These are phyloP conservation scores for Oreonectes daqikongensis DNA, from an alignment of 2,797 vertebrate species.

Conservation along the genomic window DNA sequence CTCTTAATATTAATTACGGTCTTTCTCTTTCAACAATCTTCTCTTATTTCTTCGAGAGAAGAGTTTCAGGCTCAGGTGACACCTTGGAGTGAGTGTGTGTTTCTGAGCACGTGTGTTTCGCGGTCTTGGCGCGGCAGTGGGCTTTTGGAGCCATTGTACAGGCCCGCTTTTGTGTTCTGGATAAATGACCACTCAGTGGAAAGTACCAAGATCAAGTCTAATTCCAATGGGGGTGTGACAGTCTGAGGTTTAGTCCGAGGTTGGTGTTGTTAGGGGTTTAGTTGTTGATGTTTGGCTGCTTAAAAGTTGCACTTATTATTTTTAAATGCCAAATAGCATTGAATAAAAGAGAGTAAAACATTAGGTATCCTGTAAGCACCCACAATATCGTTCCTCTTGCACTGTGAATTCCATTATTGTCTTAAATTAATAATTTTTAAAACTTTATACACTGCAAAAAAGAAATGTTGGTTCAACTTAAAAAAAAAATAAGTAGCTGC, in stretches of 20 bases:
- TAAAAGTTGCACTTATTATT: neutral
- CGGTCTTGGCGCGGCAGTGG: constrained; percentile 28
- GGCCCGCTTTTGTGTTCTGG: constrained; percentile 30
- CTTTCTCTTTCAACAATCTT: constrained; percentile 51
- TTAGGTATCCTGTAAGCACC: no score
- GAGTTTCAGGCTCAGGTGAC: constrained; percentile 54
- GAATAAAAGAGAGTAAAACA: no score
- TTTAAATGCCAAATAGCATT: no score
- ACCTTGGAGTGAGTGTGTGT: constrained; percentile 42
- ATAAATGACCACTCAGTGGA: constrained; percentile 44
- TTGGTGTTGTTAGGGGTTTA: neutral
- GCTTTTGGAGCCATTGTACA: constrained; percentile 46
- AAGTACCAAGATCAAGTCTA: constrained; percentile 30
- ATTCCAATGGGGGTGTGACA: constrained; percentile 12
- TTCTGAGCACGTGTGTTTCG: constrained; percentile 17
- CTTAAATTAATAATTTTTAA: no score
- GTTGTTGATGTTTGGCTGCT: neutral
- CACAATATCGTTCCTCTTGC: no score
- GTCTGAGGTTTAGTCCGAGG: constrained; percentile 10
- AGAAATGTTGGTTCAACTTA: no score
- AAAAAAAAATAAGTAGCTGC: no score
- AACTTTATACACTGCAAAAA: no score
- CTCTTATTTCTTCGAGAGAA: constrained; percentile 50
- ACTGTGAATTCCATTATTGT: no score
- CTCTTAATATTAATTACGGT: constrained; percentile 58